Evolutionary conservation across 1,140 invertebrate species (phyloP).

Genomic region (Pseudoatta argentina): DNA sequence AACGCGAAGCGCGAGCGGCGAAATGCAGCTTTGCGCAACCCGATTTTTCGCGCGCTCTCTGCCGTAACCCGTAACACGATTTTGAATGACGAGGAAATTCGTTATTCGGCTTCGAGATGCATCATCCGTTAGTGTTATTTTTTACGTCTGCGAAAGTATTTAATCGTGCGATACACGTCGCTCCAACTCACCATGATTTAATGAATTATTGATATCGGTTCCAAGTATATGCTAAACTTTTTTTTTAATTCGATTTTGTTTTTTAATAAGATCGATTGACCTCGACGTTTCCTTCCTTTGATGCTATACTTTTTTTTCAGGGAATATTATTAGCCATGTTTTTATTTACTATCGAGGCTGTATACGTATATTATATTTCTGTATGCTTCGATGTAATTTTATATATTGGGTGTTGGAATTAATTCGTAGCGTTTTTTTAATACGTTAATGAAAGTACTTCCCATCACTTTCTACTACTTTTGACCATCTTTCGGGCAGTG

Average conservation of each 20-base stretch:
- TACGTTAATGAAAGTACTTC: too few relatives aligned
- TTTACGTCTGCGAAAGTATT: not conserved
- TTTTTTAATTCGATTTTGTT: not conserved
- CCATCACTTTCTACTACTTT: too few relatives aligned
- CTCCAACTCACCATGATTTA: not conserved
- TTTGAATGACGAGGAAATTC: not conserved
- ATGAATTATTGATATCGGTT: conserved; percentile 14
- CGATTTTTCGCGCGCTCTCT: not conserved
- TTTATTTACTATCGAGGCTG: conserved; percentile 32
- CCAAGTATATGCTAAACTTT: not conserved
- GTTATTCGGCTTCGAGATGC: not conserved
- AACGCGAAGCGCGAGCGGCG: not conserved
- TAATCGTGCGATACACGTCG: not conserved
- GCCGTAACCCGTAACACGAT: conserved; percentile 28
- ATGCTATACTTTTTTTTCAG: not conserved
- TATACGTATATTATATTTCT: not conserved
- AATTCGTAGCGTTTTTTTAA: too few relatives aligned
- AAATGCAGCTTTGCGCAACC: conserved; percentile 17
- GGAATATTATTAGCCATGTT: conserved; percentile 11
- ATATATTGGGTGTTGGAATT: too few relatives aligned
- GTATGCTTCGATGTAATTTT: not conserved
- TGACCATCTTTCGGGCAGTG: too few relatives aligned
- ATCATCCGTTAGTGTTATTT: not conserved
- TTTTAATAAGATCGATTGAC: not conserved
- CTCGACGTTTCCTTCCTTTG: not conserved